phyloP scores from a whole-genome alignment of 2,113 vertebrate species.

The Pipa parva region DNA sequence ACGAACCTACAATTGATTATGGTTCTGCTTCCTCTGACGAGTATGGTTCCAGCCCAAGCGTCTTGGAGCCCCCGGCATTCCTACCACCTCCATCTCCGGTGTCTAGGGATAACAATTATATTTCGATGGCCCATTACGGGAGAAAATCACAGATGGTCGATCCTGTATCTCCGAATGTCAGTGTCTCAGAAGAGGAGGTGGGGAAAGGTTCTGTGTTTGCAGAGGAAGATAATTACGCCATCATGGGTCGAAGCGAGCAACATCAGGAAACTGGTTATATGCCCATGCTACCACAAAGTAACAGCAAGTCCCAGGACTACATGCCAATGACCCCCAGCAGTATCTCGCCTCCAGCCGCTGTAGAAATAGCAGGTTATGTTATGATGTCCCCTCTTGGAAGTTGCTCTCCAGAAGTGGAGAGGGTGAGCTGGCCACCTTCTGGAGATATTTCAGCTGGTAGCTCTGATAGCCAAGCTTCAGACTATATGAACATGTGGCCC shows the following conservation, averaged over 20 bases:
- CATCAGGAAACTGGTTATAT: constrained; percentile 66
- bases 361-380: constrained; percentile 64
- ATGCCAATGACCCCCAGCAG: constrained; percentile 70
- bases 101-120: constrained; percentile 59
- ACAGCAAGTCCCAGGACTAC: constrained; percentile 60
- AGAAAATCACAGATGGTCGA: background rate
- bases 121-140: constrained; percentile 57
- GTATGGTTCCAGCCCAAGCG: constrained; percentile 68
- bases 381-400: constrained; percentile 71
- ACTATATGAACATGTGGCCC: constrained; percentile 80
- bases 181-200: constrained; percentile 62
- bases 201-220: constrained; percentile 45
- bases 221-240: constrained; percentile 52
- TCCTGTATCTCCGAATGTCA: constrained; percentile 61
- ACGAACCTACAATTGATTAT: constrained; percentile 65
- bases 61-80: background rate
- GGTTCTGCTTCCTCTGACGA: constrained; percentile 68
- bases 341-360: constrained; percentile 67
- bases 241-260: constrained; percentile 54
- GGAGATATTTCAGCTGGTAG: constrained; percentile 60
- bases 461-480: constrained; percentile 58
- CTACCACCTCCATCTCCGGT: background rate
- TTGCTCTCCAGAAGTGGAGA: constrained; percentile 65
- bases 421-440: constrained; percentile 23
- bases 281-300: constrained; percentile 67